Base-by-base conservation (phyloP, 2,797 vertebrate genomes). In the Lophius americanus region DNA sequence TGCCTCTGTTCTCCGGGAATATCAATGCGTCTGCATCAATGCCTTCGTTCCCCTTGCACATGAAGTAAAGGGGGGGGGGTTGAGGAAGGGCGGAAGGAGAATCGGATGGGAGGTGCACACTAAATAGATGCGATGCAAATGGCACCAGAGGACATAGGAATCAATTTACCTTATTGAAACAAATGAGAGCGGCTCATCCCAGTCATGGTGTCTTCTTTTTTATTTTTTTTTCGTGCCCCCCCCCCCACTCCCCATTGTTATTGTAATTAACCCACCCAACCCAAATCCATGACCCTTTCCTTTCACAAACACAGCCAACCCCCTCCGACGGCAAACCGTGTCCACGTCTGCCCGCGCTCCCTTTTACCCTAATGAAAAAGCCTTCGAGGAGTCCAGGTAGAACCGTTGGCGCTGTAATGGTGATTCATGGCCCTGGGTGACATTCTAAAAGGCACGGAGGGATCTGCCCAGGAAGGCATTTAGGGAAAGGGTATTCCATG, bases 121-220 rank as follows among this genome's bases (percentile, higher is more conserved):
- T 91, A 92, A 93, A 92, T 90, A 85, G 89, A 92, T 89, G 85
- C 74, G 72, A 92, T 90, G 91, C 85, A 90, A 91, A 91, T 91
- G 86, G 82, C 87, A 90, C 70, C 81, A 87, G 78, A 92, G 90
- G 89, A 93, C 90, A 88, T 76, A 48, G 75, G 88, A 93, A 93
- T 93, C 92, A 93, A 93, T 93, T 94, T 91, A 90, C 78, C 84
- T 93, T 93, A 93, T 92, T 92, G 91, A 93, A 94, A 94, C 89
- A 93, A 93, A 94, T 92, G 91, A 93, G 91, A 86, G 85, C 73
- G 62, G 81, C 81, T 87, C 83, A 63, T 83, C 83, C 68, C 70
- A 78, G 84, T 83, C 87, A 81, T 82, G 52, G 79, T 42, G 41
- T 14, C 32, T 32, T 32, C 46, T 51, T 51, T 55, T 51, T 74